Conservation (phyloP, 2,113 vertebrate species). For the Lipotes vexillifer region DNA sequence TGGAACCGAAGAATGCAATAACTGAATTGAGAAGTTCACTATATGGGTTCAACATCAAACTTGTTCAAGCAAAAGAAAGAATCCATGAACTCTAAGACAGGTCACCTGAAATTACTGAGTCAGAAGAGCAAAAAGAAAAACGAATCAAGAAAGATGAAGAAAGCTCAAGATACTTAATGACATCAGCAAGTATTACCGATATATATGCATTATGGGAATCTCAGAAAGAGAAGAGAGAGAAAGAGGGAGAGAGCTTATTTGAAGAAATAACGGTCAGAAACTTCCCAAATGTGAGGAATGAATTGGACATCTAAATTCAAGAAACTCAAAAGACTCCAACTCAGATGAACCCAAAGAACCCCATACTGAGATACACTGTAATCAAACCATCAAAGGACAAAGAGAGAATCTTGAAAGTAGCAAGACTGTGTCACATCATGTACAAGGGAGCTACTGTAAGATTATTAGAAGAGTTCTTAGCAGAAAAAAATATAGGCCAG, state of each 20-base stretch:
- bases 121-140: background rate
- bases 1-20: background rate
- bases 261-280: background rate
- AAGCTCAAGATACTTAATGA: background rate
- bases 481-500: background rate
- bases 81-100: background rate
- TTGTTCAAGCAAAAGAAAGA: background rate
- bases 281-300: background rate
- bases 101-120: background rate
- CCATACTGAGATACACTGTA: background rate
- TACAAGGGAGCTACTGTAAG: background rate
- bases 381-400: background rate
- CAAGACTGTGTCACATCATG: background rate
- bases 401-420: background rate
- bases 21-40: background rate
- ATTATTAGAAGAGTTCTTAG: background rate
- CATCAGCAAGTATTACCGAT: background rate
- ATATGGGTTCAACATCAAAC: background rate
- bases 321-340: background rate
- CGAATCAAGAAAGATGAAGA: background rate
- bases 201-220: background rate
- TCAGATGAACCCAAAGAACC: background rate
- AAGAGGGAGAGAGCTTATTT: background rate
- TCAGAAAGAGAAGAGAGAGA: background rate
- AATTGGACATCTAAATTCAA: background rate